Evolutionary conservation across 2,888 invertebrate species (phyloP).

Genomic region (Trissolcus japonicus): DNA sequence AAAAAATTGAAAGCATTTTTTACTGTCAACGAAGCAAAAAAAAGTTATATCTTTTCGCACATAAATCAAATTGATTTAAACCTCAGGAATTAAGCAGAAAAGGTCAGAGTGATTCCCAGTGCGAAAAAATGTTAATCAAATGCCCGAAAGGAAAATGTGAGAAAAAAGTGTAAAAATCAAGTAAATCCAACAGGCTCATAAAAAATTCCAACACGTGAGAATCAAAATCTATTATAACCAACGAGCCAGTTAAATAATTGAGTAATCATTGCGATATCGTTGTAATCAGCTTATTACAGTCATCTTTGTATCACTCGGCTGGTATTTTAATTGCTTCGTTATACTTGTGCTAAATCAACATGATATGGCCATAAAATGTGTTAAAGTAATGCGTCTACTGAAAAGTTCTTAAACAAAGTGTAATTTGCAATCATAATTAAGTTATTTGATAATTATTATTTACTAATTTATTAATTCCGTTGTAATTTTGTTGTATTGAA

Average conservation of each 20-base stretch:
- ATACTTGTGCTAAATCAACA: constrained; percentile 37
- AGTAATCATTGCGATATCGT: constrained; percentile 47
- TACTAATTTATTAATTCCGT: too few relatives aligned
- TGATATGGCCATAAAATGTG: constrained; percentile 28
- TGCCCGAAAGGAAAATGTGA: constrained; percentile 9
- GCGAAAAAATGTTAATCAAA: constrained; percentile 11
- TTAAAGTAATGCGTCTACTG: constrained; percentile 16
- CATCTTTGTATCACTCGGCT: constrained; percentile 39
- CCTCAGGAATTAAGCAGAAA: background rate
- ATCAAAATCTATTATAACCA: constrained; percentile 40
- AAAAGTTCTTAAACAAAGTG: constrained; percentile 14
- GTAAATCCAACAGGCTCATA: constrained; percentile 12
- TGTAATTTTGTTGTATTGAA: too few relatives aligned
- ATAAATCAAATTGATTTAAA: background rate
- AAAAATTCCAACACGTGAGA: constrained; percentile 42
- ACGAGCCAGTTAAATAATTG: constrained; percentile 44
- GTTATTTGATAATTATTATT: constrained; percentile 4
- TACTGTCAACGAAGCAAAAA: background rate
- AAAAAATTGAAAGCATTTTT: constrained; percentile 1
- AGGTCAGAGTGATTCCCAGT: constrained; percentile 1
- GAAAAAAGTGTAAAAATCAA: constrained; percentile 15
- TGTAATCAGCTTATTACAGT: constrained; percentile 48
- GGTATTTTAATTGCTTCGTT: constrained; percentile 51
- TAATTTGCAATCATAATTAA: constrained; percentile 9
- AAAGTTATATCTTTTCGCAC: constrained; percentile 1